Percentiles rank a stretch among this genome's conserved stretches.
Evolutionary conservation across 2,888 invertebrate genomes (phyloP).

Genomic region (Mamestra brassicae): DNA sequence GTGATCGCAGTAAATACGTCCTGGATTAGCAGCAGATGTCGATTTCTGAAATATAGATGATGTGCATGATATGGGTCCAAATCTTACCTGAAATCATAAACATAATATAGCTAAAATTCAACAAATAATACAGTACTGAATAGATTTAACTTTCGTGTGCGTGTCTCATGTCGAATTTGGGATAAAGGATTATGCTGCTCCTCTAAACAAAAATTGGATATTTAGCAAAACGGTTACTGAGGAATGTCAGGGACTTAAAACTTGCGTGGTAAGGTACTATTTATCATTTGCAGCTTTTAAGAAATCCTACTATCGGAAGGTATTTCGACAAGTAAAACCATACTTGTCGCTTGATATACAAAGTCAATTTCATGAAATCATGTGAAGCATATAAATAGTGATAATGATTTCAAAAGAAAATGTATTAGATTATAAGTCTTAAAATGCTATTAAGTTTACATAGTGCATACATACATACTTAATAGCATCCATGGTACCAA

Average conservation of each 20-base stretch:
- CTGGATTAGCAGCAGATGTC: slow-evolving; percentile 86
- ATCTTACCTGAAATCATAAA: slow-evolving; percentile 76
- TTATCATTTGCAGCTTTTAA: slow-evolving; percentile 3
- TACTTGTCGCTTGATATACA: neutral
- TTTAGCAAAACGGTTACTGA: slow-evolving; percentile 37
- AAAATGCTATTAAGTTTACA: neutral
- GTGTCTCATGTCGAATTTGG: slow-evolving; percentile 54
- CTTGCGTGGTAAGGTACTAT: slow-evolving; percentile 2
- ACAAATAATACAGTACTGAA: slow-evolving; percentile 44
- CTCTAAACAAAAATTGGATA: slow-evolving; percentile 44
- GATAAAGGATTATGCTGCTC: slow-evolving; percentile 63
- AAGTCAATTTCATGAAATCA: neutral
- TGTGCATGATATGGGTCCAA: slow-evolving; percentile 81
- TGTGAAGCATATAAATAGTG: neutral
- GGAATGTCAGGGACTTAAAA: slow-evolving; percentile 20
- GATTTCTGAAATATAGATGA: slow-evolving; percentile 78
- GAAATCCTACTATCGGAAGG: neutral
- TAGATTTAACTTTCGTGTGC: slow-evolving; percentile 49
- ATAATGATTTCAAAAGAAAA: neutral
- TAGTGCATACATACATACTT: neutral
- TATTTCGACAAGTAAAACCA: neutral
- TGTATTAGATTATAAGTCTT: neutral
- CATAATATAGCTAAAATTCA: slow-evolving; percentile 57
- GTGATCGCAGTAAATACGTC: slow-evolving; percentile 84
- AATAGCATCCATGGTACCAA: slow-evolving; percentile 33